phyloP scores from a whole-genome alignment of 2,888 invertebrate species.

The Coelogynopora nodosa region DNA sequence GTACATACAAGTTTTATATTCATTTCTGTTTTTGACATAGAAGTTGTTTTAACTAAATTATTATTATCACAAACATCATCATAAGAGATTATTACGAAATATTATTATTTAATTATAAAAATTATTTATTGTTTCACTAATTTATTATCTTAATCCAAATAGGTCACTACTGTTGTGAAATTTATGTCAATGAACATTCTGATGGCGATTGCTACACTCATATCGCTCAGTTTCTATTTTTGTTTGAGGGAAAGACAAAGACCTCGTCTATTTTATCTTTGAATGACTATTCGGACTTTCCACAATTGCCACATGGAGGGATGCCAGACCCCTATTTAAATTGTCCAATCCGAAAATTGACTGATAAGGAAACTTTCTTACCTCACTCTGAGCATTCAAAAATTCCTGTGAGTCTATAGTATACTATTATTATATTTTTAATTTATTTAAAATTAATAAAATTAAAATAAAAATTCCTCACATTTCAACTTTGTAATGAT shows the following conservation, averaged over 20 bases:
- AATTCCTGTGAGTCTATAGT: neutral
- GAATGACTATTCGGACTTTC: neutral
- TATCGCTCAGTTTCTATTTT: constrained; percentile 51
- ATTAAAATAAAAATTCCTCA: too few relatives aligned
- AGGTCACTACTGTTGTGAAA: constrained; percentile 43
- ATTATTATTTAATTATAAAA: too few relatives aligned
- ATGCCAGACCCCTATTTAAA: neutral
- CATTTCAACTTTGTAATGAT: too few relatives aligned
- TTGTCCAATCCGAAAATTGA: neutral
- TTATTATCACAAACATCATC: too few relatives aligned
- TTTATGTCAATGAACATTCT: constrained; percentile 40
- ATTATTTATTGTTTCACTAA: too few relatives aligned
- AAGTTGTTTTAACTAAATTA: too few relatives aligned
- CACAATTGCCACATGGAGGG: neutral
- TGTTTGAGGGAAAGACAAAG: neutral
- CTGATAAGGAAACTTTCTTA: neutral
- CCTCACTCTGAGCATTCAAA: neutral
- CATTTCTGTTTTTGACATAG: too few relatives aligned
- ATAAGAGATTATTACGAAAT: too few relatives aligned
- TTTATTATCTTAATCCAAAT: too few relatives aligned
- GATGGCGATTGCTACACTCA: constrained; percentile 51
- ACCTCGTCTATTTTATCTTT: neutral
- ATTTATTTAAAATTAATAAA: too few relatives aligned
- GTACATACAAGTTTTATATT: too few relatives aligned
- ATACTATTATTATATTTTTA: too few relatives aligned